Evolutionary conservation across 2,113 vertebrate genomes (phyloP), one percentile per base, ranked within the genome.

Genomic region (Aptenodytes forsteri): DNA sequence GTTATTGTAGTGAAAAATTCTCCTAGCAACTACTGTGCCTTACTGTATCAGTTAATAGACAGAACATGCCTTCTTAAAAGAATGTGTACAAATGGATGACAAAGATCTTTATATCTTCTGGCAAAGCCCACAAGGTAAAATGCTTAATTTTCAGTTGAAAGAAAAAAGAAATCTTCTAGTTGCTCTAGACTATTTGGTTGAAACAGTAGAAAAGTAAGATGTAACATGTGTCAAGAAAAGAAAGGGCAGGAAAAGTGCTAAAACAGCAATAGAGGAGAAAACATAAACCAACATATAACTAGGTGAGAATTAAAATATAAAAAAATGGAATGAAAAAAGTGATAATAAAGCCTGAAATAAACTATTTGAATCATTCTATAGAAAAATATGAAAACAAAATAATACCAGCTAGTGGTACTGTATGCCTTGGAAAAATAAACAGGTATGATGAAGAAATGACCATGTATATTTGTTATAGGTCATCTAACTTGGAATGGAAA

Each of bases 1-100:
- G 62, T 79, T 94, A 91, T 69, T 94, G 56, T 56, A 90, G 58
- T 61, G 62, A 95, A 95, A 89, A 93, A 72, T 87, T 97, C 75
- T 95, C 81, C 73, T 93, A 90, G 85, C 87, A 90, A 83, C 90
- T 93, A 77, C 40, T 0, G 0, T 66, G 56, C 42, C 22, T 61
- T 83, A 80, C 66, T 77, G 20, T 93, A 91, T 87, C 80, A 87
- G 56, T 76, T 95, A 90, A 87, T 62, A 85, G 38, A 94, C 66
- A 85, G 66, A 90, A 90, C 9, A 83, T 59, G 7, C 34, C 79
- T 93, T 91, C 78, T 85, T 90, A 85, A 77, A 93, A 16, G 40
- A 90, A 58, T 65, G n/a, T 77, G 70, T 62, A 94, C 61, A 95
- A 89, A 82, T 65, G 58, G 44, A 78, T 82, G 52, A 85, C 40